Conservation (phyloP, 1,140 invertebrate genomes). For the Drosophila orena region DNA sequence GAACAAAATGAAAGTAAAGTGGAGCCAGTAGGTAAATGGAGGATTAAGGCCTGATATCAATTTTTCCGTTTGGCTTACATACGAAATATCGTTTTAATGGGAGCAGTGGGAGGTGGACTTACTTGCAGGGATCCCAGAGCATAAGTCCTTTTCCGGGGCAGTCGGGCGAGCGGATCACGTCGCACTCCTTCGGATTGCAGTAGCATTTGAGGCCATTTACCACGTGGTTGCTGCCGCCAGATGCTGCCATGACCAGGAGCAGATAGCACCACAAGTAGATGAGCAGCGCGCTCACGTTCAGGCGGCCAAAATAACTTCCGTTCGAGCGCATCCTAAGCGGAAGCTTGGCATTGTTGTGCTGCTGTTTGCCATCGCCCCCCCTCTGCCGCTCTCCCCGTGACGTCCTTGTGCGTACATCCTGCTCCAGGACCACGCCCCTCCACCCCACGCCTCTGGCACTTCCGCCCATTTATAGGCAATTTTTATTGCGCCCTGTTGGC, state of each 20-base stretch:
- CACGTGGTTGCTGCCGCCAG: conserved; percentile 75
- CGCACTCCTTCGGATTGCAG: conserved; percentile 86
- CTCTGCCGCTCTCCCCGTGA: neutral
- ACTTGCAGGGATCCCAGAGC: conserved; percentile 87
- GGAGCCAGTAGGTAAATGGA: neutral
- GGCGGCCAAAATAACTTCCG: conserved; percentile 82
- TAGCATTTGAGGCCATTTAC: conserved; percentile 85
- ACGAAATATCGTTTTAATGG: conserved; percentile 44
- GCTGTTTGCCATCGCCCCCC: conserved; percentile 19
- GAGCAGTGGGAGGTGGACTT: conserved; percentile 56
- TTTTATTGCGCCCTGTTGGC: conserved; percentile 65
- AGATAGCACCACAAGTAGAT: conserved; percentile 84
- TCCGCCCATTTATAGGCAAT: conserved; percentile 79
- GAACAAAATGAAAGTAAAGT: neutral
- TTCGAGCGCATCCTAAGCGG: conserved; percentile 73
- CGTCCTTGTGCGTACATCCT: conserved; percentile 12
- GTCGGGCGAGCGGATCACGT: conserved; percentile 86
- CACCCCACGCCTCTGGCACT: conserved; percentile 21
- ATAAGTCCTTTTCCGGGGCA: conserved; percentile 86
- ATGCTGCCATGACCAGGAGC: conserved; percentile 81
- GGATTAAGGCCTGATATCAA: conserved; percentile 20
- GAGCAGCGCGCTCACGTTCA: conserved; percentile 78
- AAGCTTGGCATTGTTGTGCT: conserved; percentile 69
- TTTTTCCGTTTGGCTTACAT: neutral
- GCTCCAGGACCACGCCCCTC: neutral